Conservation (phyloP, 2,888 invertebrate genomes). For the Drosophila atripex region DNA sequence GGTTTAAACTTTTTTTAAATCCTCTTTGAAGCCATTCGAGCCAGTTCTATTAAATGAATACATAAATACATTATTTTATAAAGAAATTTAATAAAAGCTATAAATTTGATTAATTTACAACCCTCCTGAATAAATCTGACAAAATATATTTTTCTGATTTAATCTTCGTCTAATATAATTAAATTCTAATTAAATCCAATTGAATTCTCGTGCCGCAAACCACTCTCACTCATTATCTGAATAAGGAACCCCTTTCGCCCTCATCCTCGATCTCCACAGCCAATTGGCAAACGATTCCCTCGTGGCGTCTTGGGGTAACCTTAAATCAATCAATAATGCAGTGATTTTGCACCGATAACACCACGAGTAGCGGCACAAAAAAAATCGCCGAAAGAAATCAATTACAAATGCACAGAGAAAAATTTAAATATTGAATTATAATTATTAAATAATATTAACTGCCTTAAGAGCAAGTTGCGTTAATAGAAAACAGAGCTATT, state of each 20-base stretch:
- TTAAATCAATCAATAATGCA: conserved; percentile 78
- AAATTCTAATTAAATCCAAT: too few relatives aligned
- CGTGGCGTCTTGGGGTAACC: conserved; percentile 71
- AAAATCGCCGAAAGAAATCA: conserved; percentile 4
- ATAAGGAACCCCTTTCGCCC: conserved; percentile 6
- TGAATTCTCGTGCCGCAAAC: not conserved
- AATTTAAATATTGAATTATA: not conserved
- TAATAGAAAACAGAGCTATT: too few relatives aligned
- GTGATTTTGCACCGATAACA: conserved; percentile 58
- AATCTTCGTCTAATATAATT: too few relatives aligned
- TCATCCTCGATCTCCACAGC: conserved; percentile 29
- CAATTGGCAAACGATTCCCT: conserved; percentile 62
- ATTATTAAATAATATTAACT: not conserved
- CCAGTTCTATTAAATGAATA: not conserved
- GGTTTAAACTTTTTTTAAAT: not conserved
- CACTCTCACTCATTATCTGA: conserved; percentile 20
- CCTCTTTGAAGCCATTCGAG: not conserved
- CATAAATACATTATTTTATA: not conserved
- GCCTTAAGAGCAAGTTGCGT: not conserved
- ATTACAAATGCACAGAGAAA: not conserved
- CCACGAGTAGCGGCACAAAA: conserved; percentile 15
- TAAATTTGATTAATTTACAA: too few relatives aligned
- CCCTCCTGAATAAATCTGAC: too few relatives aligned
- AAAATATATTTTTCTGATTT: too few relatives aligned
- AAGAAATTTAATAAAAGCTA: too few relatives aligned